Conservation (phyloP, 2,113 vertebrate genomes). For the Narcine bancroftii region DNA sequence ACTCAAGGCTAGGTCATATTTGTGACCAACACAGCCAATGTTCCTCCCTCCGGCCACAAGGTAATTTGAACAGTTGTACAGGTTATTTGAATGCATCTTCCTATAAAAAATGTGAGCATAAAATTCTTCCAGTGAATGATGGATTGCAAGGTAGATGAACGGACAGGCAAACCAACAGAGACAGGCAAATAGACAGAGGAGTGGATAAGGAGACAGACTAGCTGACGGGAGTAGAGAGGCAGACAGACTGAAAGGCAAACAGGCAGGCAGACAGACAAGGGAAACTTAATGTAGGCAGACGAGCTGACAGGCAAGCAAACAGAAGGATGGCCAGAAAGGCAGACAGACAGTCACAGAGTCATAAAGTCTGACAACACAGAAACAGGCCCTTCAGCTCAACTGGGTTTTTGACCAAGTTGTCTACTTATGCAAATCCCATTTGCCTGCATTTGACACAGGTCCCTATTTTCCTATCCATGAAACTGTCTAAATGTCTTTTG, state of each 20-base stretch:
- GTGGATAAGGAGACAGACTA: not conserved
- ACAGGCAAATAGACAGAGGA: not conserved
- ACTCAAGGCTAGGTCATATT: not conserved
- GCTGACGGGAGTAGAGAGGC: not conserved
- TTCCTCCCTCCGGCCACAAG: not conserved
- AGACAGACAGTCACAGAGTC: too few species aligned
- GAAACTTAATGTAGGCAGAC: not conserved
- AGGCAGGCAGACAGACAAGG: not conserved
- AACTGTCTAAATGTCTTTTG: too few species aligned
- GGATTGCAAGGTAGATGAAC: not conserved
- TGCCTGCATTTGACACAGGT: too few species aligned
- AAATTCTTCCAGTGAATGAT: not conserved
- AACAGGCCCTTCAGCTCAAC: too few species aligned
- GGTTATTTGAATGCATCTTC: too few species aligned
- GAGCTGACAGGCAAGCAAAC: not conserved
- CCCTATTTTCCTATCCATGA: too few species aligned
- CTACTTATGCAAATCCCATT: too few species aligned
- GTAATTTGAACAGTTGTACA: not conserved
- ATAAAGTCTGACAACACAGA: too few species aligned
- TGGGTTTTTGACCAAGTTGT: too few species aligned
- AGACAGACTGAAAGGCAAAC: too few species aligned
- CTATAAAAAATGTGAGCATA: not conserved
- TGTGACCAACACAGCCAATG: not conserved
- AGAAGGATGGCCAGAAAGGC: not conserved
- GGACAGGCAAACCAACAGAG: not conserved